These are phyloP conservation scores for Tachina lurida DNA, from an alignment of 2,888 invertebrate species.

Conservation along the genomic window DNA sequence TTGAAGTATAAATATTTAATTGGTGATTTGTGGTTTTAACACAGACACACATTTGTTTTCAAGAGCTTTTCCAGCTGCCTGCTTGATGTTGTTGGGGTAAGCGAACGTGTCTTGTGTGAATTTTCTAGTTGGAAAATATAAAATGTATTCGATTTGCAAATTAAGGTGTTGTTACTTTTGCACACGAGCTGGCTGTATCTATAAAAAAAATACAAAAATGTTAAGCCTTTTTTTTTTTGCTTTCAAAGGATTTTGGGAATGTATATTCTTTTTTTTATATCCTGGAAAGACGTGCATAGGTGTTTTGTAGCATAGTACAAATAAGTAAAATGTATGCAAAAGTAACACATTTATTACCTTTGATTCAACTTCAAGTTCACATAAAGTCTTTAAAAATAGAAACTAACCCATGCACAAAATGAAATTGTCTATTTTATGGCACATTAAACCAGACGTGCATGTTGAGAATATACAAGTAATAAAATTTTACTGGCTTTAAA, in stretches of 20 bases:
- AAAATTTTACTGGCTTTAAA: neutral
- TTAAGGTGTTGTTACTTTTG: slow-evolving; percentile 23
- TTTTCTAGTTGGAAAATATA: slow-evolving; percentile 29
- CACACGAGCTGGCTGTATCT: neutral
- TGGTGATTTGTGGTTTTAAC: slow-evolving; percentile 79
- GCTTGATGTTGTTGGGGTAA: neutral
- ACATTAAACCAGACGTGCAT: neutral
- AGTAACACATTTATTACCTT: neutral
- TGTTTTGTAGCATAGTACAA: neutral
- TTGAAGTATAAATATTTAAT: slow-evolving; percentile 83
- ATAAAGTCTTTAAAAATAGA: neutral
- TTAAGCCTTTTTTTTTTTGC: slow-evolving; percentile 23
- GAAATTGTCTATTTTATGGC: neutral
- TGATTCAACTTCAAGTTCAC: slow-evolving; percentile 1
- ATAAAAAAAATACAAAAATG: neutral
- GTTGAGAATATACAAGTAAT: neutral
- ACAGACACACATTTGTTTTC: slow-evolving; percentile 66
- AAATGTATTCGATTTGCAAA: slow-evolving; percentile 50
- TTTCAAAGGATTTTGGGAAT: slow-evolving; percentile 38
- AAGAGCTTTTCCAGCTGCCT: neutral
- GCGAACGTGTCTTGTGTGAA: neutral
- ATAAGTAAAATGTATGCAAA: neutral
- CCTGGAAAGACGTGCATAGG: neutral
- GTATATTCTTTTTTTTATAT: slow-evolving; percentile 42
- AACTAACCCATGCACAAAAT: neutral